Evolutionary conservation across 2,113 vertebrate species (phyloP), one percentile per base, ranked within the genome.

Genomic region (Jacana jacana): DNA sequence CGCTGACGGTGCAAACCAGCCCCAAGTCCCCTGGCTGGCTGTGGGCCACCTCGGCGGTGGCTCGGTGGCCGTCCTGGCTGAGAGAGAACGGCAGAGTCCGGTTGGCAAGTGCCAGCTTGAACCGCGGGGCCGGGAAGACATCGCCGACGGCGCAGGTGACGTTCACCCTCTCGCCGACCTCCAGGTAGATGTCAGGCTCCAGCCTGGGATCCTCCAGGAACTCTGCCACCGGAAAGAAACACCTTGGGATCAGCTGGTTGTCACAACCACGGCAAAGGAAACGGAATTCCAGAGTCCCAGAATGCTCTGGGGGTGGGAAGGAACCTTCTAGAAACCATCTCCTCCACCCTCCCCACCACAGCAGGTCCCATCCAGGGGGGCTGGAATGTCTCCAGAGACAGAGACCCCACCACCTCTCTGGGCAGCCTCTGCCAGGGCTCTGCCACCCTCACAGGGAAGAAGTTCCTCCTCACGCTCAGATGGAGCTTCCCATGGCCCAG

Each of bases 21-120:
- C 23, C 1, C 6, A 51, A 44, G 2, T 1, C 1, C 5, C 58
- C 70, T 2, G 8, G 48, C 3, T 2, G 15, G 27, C 2, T 4
- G 4, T 0, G 11, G 27, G 35, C 4, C 11, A 95, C 27, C 3
- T 0, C 5, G 31, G 91, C 91, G 1, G 17, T 51, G 68, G 91
- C 94, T 4, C 1, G 40, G 33, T 76, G 44, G 5, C 33, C 46
- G 6, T 96, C 71, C 5, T 3, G 2, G 6, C 5, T 4, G n/a
- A 24, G 0, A 0, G 11, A n/a, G 52, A 54, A 1, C 0, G 3
- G 24, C 85, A 95, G 68, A 4, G 2, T 40, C 15, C 4, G 35
- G 39, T 39, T 33, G 10, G 51, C 61, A 4, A 97, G 25, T 0
- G 6, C 11, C 79, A 97, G 22, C 15, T 54, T 1, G 20, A 66